Conservation (phyloP, 2,888 invertebrate species). For the Amphipoea lucens region DNA sequence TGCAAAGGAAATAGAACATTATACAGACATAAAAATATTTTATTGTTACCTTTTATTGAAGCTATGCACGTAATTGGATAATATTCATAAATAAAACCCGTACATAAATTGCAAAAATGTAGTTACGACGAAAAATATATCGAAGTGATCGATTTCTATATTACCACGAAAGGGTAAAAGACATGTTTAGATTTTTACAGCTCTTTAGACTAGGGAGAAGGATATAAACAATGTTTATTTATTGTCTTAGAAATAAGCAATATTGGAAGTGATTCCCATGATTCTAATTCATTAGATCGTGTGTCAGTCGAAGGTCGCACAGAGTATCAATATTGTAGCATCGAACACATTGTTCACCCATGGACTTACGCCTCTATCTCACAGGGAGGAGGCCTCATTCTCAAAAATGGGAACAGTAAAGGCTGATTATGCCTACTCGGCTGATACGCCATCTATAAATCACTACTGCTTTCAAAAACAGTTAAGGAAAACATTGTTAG, state of each 20-base stretch:
- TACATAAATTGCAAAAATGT: no score
- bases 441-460: no score
- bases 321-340: background rate
- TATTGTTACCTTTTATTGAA: background rate
- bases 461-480: no score
- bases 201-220: constrained; percentile 10
- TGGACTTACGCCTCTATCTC: background rate
- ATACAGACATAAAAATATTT: background rate
- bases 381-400: background rate
- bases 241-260: constrained; percentile 18
- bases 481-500: no score
- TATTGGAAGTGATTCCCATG: constrained; percentile 4
- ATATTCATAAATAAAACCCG: no score
- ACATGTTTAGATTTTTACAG: background rate
- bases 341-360: background rate
- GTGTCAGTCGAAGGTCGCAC: background rate
- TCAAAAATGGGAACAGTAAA: no score
- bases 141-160: background rate
- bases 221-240: constrained; percentile 25
- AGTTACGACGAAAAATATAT: background rate
- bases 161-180: background rate
- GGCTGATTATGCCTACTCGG: no score
- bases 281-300: background rate
- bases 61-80: background rate
- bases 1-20: no score